Evolutionary conservation across 2,797 vertebrate genomes (phyloP).

Genomic region (Sparus aurata): DNA sequence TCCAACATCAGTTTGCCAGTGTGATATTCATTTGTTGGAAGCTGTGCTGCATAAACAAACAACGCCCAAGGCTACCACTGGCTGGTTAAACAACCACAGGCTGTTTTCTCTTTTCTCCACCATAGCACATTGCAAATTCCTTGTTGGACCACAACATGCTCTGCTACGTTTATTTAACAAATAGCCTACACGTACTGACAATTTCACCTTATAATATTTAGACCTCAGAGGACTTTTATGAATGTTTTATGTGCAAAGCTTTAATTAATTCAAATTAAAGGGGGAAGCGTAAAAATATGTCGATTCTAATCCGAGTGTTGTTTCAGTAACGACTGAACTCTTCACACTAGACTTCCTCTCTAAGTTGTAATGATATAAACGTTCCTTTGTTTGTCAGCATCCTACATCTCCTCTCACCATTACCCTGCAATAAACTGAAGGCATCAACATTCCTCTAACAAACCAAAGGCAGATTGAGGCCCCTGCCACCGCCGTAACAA

Average conservation of each 20-base stretch:
- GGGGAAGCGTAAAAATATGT: slow-evolving; percentile 12
- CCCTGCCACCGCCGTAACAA: slow-evolving; percentile 77
- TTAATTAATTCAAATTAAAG: slow-evolving; percentile 49
- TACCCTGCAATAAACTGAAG: slow-evolving; percentile 75
- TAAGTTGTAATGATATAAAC: slow-evolving; percentile 56
- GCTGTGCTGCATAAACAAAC: slow-evolving; percentile 87
- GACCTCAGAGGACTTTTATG: slow-evolving; percentile 21
- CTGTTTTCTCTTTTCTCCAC: slow-evolving; percentile 82
- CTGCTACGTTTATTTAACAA: slow-evolving; percentile 78
- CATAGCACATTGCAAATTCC: slow-evolving; percentile 79
- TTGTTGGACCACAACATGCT: slow-evolving; percentile 77
- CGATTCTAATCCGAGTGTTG: slow-evolving; percentile 29
- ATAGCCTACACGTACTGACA: slow-evolving; percentile 59
- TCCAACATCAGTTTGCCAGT: slow-evolving; percentile 78
- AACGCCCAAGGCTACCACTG: slow-evolving; percentile 83
- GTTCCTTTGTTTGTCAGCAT: slow-evolving; percentile 68
- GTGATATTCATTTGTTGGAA: slow-evolving; percentile 84
- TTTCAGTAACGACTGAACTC: slow-evolving; percentile 45
- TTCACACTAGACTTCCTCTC: slow-evolving; percentile 45
- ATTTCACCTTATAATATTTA: slow-evolving; percentile 57
- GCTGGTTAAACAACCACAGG: slow-evolving; percentile 86
- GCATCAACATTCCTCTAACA: slow-evolving; percentile 81
- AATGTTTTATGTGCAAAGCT: slow-evolving; percentile 27
- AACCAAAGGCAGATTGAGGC: slow-evolving; percentile 79
- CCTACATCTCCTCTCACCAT: slow-evolving; percentile 69